These are phyloP conservation scores for Ancistrus triradiatus DNA, from an alignment of 2,113 vertebrate species.

Conservation along the genomic window DNA sequence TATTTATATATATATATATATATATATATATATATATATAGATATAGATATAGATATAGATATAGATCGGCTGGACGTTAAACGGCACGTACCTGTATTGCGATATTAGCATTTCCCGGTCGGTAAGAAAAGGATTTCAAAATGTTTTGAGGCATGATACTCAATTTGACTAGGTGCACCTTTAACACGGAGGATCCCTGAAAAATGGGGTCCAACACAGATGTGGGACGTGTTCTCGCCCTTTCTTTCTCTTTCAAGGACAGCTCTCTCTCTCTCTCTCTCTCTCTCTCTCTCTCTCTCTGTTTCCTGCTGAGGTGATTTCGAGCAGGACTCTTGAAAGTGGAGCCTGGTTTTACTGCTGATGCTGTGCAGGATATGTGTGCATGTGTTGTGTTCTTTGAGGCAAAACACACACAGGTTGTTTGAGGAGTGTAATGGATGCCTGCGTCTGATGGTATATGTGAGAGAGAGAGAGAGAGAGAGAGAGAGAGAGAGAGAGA, in stretches of 20 bases:
- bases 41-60: no score
- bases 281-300: constrained; percentile 1
- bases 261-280: constrained; percentile 14
- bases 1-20: no score
- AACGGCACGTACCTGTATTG: no score
- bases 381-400: constrained; percentile 33
- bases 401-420: constrained; percentile 40
- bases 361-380: constrained; percentile 31
- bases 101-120: no score
- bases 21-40: no score
- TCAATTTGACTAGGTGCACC: no score
- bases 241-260: constrained; percentile 27
- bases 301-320: constrained; percentile 38
- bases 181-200: constrained; percentile 24
- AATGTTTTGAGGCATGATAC: no score
- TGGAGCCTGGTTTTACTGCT: constrained; percentile 38
- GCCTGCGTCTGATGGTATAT: constrained; percentile 7
- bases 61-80: no score
- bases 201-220: constrained; percentile 19
- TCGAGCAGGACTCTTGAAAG: constrained; percentile 36
- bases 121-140: no score
- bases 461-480: constrained; percentile 18
- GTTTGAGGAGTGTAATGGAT: constrained; percentile 42
- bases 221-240: constrained; percentile 18
- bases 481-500: constrained; percentile 15